A percentile compares a stretch with the other conserved stretches of the same genome.
phyloP scores from a whole-genome alignment of 2,113 vertebrate species.

The Elephantulus edwardii region DNA sequence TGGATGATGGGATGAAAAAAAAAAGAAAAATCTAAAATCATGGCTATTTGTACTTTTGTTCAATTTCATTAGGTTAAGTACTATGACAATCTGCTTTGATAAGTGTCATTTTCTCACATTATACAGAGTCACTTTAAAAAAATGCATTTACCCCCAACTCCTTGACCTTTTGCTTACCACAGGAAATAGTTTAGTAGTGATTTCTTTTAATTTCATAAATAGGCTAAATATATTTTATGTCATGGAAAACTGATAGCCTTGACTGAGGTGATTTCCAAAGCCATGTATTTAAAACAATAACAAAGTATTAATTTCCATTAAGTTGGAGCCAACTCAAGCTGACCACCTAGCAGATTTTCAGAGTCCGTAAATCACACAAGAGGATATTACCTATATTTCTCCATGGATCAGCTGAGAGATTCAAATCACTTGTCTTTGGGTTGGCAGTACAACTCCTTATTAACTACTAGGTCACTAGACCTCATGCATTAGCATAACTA shows the following conservation, averaged over 20 bases:
- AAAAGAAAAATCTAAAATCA: background rate
- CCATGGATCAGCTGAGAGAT: no score
- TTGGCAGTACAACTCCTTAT: no score
- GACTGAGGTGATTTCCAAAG: background rate
- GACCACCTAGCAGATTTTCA: no score
- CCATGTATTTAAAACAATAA: no score
- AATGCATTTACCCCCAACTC: background rate
- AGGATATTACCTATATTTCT: no score
- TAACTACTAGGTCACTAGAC: no score
- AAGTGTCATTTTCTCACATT: background rate
- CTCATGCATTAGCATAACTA: background rate
- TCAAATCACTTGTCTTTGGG: no score
- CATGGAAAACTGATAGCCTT: background rate
- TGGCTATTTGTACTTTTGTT: slow-evolving; percentile 53
- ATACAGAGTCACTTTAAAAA: slow-evolving; percentile 34
- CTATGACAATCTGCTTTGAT: background rate
- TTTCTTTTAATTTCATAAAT: slow-evolving; percentile 5
- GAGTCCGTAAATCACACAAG: no score
- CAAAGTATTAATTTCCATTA: no score
- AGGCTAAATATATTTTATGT: background rate
- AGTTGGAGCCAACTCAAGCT: no score
- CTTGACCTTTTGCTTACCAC: slow-evolving; percentile 7
- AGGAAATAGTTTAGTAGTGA: background rate
- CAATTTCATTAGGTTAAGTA: slow-evolving; percentile 51
- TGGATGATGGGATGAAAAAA: slow-evolving; percentile 40